phyloP scores from a whole-genome alignment of 2,113 vertebrate genomes.

The Acanthisitta chloris region DNA sequence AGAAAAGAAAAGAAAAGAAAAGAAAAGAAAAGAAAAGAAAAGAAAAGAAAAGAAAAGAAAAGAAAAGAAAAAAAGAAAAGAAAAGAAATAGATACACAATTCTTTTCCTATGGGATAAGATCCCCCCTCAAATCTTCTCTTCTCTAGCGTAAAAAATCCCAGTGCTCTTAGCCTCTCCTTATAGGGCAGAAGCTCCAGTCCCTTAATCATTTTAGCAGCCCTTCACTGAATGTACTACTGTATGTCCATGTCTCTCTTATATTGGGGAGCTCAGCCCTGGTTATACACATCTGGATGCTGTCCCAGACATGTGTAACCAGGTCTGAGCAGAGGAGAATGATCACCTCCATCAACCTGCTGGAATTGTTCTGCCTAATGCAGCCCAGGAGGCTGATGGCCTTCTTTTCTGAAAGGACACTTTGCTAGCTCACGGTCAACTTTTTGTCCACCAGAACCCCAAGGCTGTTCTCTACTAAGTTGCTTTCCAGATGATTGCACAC shows the following conservation, averaged over 20 bases:
- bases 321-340: neutral
- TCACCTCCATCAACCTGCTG: neutral
- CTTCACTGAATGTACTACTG: accelerated
- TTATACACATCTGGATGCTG: no score
- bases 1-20: neutral
- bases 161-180: neutral
- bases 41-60: no score
- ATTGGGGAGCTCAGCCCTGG: neutral
- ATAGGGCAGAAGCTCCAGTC: neutral
- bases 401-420: neutral
- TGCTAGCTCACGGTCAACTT: neutral
- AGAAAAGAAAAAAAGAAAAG: no score
- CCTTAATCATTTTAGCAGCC: neutral
- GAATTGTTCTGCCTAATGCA: neutral
- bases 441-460: neutral
- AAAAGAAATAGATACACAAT: neutral
- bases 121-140: neutral
- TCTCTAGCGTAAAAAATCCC: neutral
- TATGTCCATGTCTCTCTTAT: neutral
- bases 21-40: no score
- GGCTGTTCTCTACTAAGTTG: neutral
- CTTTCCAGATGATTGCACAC: neutral
- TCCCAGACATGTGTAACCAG: neutral
- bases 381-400: neutral
- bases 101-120: neutral